Evolutionary conservation across 2,888 invertebrate genomes (phyloP), one percentile per base, ranked within the genome.

Genomic region (Malachius bipustulatus): DNA sequence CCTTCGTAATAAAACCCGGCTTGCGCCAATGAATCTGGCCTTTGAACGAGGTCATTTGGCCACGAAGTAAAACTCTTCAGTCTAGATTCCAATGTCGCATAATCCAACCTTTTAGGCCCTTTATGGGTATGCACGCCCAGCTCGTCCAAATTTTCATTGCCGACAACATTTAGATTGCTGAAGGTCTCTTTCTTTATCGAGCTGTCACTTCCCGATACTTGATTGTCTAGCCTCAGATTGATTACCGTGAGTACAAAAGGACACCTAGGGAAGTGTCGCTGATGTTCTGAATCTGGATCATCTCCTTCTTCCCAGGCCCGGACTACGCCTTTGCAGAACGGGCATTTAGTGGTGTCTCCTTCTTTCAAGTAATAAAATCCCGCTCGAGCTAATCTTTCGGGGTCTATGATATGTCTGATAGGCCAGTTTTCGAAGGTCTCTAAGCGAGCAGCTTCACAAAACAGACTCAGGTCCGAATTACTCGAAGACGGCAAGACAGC

Each of bases 1-100:
- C 78, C 78, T 46, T 73, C 77, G 55, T 88, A 91, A 59, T 81
- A 93, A 62, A 94, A 89, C 3, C 93, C 93, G 12, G 93, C 89
- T 36, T 79, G 77, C 0, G 90, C 82, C 36, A 94, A 62, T 4
- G 75, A 67, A 39, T 77, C 71, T 0, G 89, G 84, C 1, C 74
- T 76, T 60, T 89, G 89, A 13, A 75, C 71, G 12, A 82, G 66
- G 39, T 74, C 66, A 2, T 72, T 67, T 0, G 89, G 85, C 91
- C 91, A 93, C 37, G 66, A 64, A n/a, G 52, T 55, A 59, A 77
- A 90, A 2, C 83, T 78, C 24, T 71, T 67, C 26, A 84, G 56
- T 16, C 90, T 67, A 2, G 75, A 64, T 38, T 82, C 80, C 4
- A 77, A 61, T 1, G 82, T 77, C 1, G 80, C 71, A 55, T 72